Conservation (phyloP, 2,797 vertebrate species). For the Sitta carolinensis region DNA sequence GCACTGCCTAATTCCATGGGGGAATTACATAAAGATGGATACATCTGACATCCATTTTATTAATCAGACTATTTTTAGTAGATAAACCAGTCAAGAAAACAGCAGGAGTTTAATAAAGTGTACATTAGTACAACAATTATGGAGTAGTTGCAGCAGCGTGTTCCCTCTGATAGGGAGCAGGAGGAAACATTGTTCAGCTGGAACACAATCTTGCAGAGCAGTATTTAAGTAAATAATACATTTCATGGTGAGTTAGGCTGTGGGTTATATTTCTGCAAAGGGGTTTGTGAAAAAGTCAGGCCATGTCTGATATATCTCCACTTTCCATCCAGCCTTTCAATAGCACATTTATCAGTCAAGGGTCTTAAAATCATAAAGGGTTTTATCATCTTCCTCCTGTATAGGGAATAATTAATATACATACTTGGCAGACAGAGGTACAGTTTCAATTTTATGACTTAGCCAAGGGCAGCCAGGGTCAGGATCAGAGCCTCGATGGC, state of each 20-base stretch:
- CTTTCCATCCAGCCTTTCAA: neutral
- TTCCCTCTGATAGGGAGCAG: neutral
- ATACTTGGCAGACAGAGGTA: neutral
- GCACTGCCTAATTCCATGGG: neutral
- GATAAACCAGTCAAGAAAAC: slow-evolving; percentile 42
- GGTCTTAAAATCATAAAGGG: neutral
- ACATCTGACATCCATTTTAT: slow-evolving; percentile 23
- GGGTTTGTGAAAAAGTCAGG: neutral
- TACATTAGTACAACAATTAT: slow-evolving; percentile 42
- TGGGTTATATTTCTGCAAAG: neutral
- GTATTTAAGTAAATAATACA: slow-evolving; percentile 37
- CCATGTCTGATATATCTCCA: neutral
- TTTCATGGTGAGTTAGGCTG: neutral
- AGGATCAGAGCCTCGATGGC: neutral
- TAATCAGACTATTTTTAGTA: slow-evolving; percentile 58
- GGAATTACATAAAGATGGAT: neutral
- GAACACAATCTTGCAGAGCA: neutral
- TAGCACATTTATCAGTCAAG: neutral
- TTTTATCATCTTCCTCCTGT: neutral
- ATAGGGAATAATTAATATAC: neutral
- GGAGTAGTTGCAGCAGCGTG: slow-evolving; percentile 11
- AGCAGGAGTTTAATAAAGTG: slow-evolving; percentile 62
- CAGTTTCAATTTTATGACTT: neutral
- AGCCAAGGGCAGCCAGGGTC: neutral
- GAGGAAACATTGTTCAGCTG: neutral